A percentile compares a stretch with the other conserved stretches of the same genome.
These are phyloP conservation scores for Antheraea assamensis DNA, from an alignment of 2,888 invertebrate species.

Conservation along the genomic window DNA sequence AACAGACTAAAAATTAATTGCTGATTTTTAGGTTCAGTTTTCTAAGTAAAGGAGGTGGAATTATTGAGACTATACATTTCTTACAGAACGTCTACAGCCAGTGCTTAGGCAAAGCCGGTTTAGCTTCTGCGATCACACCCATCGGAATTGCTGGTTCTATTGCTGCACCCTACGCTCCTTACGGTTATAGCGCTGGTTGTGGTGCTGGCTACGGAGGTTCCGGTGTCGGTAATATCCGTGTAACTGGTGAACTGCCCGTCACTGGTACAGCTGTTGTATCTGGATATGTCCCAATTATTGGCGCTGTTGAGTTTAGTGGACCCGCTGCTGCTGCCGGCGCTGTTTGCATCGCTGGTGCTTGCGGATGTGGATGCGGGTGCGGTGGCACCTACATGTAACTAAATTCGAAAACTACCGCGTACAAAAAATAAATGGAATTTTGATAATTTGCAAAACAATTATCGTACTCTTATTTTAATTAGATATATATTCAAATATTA, in stretches of 20 bases:
- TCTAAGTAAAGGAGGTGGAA: not conserved
- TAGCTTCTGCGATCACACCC: slow-evolving; percentile 5
- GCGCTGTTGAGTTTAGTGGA: slow-evolving; percentile 28
- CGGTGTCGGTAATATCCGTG: slow-evolving; percentile 33
- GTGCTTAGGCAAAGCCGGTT: slow-evolving; percentile 11
- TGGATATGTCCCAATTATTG: slow-evolving; percentile 24
- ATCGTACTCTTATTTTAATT: not conserved
- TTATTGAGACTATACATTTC: not conserved
- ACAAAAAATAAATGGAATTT: not conserved
- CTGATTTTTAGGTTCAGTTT: not conserved
- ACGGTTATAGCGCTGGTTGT: slow-evolving; percentile 27
- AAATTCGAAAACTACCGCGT: not conserved
- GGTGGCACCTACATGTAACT: slow-evolving; percentile 33
- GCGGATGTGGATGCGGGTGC: slow-evolving; percentile 18
- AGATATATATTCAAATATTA: not conserved
- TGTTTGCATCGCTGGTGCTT: slow-evolving; percentile 20
- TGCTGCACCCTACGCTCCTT: slow-evolving; percentile 3
- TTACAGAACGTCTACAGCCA: slow-evolving; percentile 17
- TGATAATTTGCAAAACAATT: not conserved
- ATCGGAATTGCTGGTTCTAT: slow-evolving; percentile 7
- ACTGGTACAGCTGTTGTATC: slow-evolving; percentile 32
- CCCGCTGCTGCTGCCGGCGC: slow-evolving; percentile 29
- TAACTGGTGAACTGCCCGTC: slow-evolving; percentile 38
- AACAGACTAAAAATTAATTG: not conserved
- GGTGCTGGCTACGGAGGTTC: slow-evolving; percentile 26